Evolutionary conservation across 2,888 invertebrate genomes (phyloP).

Genomic region (Auanema freiburgensis): DNA sequence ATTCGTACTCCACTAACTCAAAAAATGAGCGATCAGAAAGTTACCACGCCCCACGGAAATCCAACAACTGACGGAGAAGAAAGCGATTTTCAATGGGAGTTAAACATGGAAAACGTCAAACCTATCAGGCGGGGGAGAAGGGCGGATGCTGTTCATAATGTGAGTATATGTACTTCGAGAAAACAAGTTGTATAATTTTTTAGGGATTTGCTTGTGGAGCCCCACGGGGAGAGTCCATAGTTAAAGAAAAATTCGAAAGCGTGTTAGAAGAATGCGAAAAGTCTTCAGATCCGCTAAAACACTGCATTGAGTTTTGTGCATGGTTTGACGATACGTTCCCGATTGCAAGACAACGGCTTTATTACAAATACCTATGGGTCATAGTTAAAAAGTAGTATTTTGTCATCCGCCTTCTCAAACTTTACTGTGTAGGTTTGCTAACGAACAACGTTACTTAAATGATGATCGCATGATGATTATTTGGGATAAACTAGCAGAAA

Average conservation of each 20-base stretch:
- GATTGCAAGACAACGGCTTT: constrained; percentile 38
- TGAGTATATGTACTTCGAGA: constrained; percentile 13
- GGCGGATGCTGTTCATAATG: constrained; percentile 31
- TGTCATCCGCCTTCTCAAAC: neutral
- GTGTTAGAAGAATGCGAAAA: constrained; percentile 9
- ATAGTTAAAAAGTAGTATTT: constrained; percentile 31
- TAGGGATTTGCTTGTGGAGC: constrained; percentile 9
- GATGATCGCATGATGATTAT: constrained; percentile 43
- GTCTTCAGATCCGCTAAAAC: constrained; percentile 14
- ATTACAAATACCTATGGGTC: constrained; percentile 43
- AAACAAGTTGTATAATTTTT: constrained; percentile 1
- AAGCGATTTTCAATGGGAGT: constrained; percentile 36
- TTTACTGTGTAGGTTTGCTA: constrained; percentile 21
- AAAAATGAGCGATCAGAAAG: too few species aligned
- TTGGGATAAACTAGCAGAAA: constrained; percentile 48
- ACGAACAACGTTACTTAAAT: constrained; percentile 25
- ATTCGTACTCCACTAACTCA: too few species aligned
- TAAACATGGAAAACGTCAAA: constrained; percentile 38
- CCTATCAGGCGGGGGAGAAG: constrained; percentile 35
- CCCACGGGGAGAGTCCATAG: constrained; percentile 11
- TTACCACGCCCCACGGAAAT: neutral
- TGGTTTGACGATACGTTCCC: constrained; percentile 46
- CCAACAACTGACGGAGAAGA: constrained; percentile 8
- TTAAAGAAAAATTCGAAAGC: constrained; percentile 15
- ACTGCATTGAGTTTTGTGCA: constrained; percentile 31